phyloP scores from a whole-genome alignment of 2,113 vertebrate species.

The Perognathus longimembris region DNA sequence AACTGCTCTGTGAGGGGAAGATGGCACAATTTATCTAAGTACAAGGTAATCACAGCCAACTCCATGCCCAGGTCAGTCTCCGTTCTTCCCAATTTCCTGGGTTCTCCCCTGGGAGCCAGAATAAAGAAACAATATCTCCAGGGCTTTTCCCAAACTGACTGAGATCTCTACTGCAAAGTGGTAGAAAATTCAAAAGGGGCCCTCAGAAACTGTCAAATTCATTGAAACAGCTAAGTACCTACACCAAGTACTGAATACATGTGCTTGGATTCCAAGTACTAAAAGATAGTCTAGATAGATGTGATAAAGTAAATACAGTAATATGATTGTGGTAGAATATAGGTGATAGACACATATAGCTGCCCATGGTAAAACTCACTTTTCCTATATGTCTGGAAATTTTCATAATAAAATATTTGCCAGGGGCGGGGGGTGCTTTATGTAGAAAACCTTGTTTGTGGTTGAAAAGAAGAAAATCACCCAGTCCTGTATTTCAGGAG shows the following conservation, averaged over 20 bases:
- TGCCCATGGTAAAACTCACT: neutral
- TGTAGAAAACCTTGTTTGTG: neutral
- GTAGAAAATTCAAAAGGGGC: constrained; percentile 9
- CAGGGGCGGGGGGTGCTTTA: no score
- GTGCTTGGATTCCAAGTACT: neutral
- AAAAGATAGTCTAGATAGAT: neutral
- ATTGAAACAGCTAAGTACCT: constrained; percentile 21
- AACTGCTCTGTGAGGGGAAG: neutral
- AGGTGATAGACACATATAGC: neutral
- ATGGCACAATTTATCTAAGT: neutral
- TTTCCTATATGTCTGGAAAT: neutral
- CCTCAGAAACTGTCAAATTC: neutral
- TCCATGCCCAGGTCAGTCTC: neutral
- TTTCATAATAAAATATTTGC: constrained; percentile 20
- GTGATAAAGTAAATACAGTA: neutral
- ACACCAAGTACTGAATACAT: neutral
- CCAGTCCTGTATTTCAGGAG: neutral
- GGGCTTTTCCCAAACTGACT: neutral
- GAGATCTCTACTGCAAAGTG: neutral
- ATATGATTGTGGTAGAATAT: neutral
- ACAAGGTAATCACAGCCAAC: neutral
- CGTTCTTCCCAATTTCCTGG: neutral
- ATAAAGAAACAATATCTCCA: neutral
- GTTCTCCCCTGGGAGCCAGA: neutral
- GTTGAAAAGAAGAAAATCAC: neutral